phyloP scores from a whole-genome alignment of 2,888 invertebrate genomes.

The Diarsia dahlii region DNA sequence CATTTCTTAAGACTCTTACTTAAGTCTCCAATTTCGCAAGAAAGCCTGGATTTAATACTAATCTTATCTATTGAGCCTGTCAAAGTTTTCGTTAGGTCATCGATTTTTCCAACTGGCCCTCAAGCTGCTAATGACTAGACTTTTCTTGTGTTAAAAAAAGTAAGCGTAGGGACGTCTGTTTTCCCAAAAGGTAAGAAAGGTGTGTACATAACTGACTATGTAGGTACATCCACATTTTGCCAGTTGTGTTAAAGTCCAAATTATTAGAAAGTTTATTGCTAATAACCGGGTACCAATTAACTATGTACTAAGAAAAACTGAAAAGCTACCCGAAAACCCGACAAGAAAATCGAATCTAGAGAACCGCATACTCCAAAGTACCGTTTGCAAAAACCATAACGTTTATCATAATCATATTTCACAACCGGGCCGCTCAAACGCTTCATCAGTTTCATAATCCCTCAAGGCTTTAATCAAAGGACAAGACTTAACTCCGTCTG shows the following conservation, averaged over 20 bases:
- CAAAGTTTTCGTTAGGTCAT: neutral
- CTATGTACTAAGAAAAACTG: neutral
- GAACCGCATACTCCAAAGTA: neutral
- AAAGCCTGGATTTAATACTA: neutral
- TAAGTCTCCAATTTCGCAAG: neutral
- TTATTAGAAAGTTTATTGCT: too few species aligned
- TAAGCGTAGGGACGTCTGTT: neutral
- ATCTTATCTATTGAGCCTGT: neutral
- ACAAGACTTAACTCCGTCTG: constrained; percentile 41
- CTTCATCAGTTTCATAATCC: constrained; percentile 18
- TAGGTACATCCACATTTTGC: neutral
- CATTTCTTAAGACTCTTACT: neutral
- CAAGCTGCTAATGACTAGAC: neutral
- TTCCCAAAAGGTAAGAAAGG: neutral
- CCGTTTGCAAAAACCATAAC: neutral
- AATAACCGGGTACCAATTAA: neutral
- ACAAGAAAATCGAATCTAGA: neutral
- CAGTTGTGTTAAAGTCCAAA: neutral
- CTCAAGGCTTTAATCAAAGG: constrained; percentile 40
- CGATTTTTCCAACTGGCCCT: neutral
- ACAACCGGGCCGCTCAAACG: neutral
- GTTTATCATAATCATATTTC: neutral
- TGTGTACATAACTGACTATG: neutral
- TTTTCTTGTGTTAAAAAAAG: neutral
- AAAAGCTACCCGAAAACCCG: neutral